Base-by-base conservation (phyloP, 2,113 vertebrate genomes). In the Nycticebus coucang region DNA sequence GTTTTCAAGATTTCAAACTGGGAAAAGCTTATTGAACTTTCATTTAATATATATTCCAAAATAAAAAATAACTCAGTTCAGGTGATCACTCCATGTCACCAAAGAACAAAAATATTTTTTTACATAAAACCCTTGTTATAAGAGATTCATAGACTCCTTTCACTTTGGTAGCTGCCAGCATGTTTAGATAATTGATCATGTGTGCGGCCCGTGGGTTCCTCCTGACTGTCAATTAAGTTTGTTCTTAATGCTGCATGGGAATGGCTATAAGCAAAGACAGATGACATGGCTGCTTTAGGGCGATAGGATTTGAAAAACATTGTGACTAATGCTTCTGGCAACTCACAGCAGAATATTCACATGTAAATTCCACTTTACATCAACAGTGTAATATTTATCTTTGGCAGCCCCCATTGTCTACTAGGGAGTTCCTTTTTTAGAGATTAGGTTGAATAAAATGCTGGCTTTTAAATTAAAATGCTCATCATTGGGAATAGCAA, bases 151-250 rank as follows among this genome's bases (percentile, higher is more conserved):
- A 59, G 92, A 96, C 95, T 93, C 62, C 59, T 69, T 91, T 96
- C 85, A 94, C 50, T 97, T 69, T 41, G 53, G 64, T 93, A 92
- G 92, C 79, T 0, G 0, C 55, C 60, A 97, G 75, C 7, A 7
- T 87, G 64, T 96, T 97, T 96, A 96, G 87, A 93, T 93, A 98
- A 95, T 60, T 94, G 95, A 96, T 98, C 87, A 87, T 4, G 4
- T 0, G n/a, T 87, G 72, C 86, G 97, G 93, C 93, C 33, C 93
- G 92, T 96, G 78, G 35, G 66, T 91, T 97, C 53, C 37, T 62
- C 93, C 81, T 89, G 90, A 88, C 89, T 97, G 87, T 89, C 88
- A 97, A 87, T 91, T 97, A 96, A 93, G 72, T 97, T 95, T 97
- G 94, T 85, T 82, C 95, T 98, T 93, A 97, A 93, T 79, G 30